phyloP scores from a whole-genome alignment of 2,888 invertebrate species.

The Acleris holmiana region DNA sequence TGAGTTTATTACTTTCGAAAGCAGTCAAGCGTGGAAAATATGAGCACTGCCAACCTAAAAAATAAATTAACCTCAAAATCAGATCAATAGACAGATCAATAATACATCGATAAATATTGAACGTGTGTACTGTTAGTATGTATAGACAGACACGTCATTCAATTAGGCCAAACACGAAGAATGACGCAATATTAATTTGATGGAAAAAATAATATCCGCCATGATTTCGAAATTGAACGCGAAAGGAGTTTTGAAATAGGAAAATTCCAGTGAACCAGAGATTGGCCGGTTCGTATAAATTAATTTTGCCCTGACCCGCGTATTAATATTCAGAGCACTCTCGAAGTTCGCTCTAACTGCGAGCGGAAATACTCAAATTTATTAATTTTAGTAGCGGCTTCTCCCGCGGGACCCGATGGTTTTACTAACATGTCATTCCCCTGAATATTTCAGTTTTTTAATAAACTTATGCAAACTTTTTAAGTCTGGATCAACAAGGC shows the following conservation, averaged over 20 bases:
- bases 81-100: no score
- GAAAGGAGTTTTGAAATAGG: conserved; percentile 70
- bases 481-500: neutral
- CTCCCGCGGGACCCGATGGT: conserved; percentile 55
- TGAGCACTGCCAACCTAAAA: no score
- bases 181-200: conserved; percentile 16
- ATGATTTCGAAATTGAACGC: conserved; percentile 64
- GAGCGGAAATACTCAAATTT: conserved; percentile 73
- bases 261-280: conserved; percentile 71
- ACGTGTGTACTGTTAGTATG: no score
- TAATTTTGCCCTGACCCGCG: conserved; percentile 76
- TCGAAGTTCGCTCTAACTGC: conserved; percentile 76
- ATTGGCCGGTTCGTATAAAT: conserved; percentile 76
- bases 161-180: conserved; percentile 12
- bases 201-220: conserved; percentile 23
- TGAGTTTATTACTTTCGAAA: no score
- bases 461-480: conserved; percentile 3
- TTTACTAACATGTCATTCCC: conserved; percentile 56
- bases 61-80: no score
- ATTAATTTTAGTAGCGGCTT: conserved; percentile 70
- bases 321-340: conserved; percentile 82
- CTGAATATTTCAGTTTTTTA: conserved; percentile 46
- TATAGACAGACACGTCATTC: neutral
- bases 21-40: no score
- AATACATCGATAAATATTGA: no score